Evolutionary conservation across 2,888 invertebrate genomes (phyloP).

Genomic region (Azorinus chamasolen): DNA sequence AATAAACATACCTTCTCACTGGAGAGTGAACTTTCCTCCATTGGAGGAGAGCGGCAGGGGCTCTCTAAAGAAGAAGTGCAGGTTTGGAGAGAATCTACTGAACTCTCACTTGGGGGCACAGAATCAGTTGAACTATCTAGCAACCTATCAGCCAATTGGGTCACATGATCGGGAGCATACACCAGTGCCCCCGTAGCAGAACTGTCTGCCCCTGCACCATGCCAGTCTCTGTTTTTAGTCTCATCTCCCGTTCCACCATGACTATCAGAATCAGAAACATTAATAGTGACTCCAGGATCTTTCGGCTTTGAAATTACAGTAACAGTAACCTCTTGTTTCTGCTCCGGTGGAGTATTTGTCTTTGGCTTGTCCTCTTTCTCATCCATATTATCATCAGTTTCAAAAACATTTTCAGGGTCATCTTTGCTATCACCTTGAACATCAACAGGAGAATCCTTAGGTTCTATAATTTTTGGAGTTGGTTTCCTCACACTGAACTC

Average conservation of each 20-base stretch:
- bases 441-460: conserved; percentile 14
- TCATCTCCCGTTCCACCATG: no score
- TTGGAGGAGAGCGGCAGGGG: conserved; percentile 57
- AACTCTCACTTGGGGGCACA: conserved; percentile 63
- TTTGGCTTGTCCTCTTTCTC: neutral
- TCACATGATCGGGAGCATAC: conserved; percentile 12
- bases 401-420: neutral
- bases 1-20: conserved; percentile 50
- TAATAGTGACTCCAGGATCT: no score
- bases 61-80: conserved; percentile 66
- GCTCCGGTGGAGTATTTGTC: no score
- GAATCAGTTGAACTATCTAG: conserved; percentile 62
- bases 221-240: no score
- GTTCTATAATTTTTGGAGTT: conserved; percentile 56
- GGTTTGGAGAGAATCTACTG: conserved; percentile 62
- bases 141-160: conserved; percentile 32
- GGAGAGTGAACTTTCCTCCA: conserved; percentile 54
- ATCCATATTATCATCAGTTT: neutral
- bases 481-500: conserved; percentile 70
- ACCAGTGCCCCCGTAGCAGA: neutral
- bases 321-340: no score
- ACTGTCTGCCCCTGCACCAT: no score
- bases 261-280: no score
- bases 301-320: no score
- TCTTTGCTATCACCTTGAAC: neutral